These are phyloP conservation scores for Phorcus lineatus DNA, from an alignment of 2,888 invertebrate genomes.

Conservation along the genomic window DNA sequence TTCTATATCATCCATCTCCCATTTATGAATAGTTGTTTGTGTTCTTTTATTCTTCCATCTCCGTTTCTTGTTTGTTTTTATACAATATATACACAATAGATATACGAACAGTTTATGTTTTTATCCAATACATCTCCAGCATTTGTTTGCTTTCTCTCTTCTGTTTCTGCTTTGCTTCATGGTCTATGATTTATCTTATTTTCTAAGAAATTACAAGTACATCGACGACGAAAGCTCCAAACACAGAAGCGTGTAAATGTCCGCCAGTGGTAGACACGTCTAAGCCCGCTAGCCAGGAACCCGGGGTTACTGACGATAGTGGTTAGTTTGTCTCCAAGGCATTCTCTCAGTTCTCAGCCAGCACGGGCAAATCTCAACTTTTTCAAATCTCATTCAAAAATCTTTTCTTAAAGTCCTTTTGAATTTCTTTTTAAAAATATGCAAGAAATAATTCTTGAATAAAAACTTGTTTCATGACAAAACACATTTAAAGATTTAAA, in stretches of 20 bases:
- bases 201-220: constrained; percentile 21
- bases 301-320: background rate
- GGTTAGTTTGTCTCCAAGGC: constrained; percentile 30
- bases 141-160: constrained; percentile 15
- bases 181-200: constrained; percentile 26
- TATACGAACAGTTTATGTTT: too few relatives aligned
- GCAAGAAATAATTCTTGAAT: too few relatives aligned
- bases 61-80: background rate
- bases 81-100: too few relatives aligned
- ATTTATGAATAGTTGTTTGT: background rate
- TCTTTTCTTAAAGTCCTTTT: background rate
- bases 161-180: constrained; percentile 24
- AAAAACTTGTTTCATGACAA: background rate
- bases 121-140: background rate
- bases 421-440: background rate
- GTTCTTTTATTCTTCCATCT: background rate
- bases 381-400: background rate
- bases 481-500: background rate
- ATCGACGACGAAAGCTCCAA: constrained; percentile 16
- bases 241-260: constrained; percentile 26
- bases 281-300: background rate
- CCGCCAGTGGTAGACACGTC: background rate
- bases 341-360: background rate
- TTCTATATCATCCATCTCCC: constrained; percentile 10
- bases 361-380: background rate